Evolutionary conservation across 2,797 vertebrate species (phyloP), one percentile per base, ranked within the genome.

Genomic region (Microctenopoma stevenorrisi): DNA sequence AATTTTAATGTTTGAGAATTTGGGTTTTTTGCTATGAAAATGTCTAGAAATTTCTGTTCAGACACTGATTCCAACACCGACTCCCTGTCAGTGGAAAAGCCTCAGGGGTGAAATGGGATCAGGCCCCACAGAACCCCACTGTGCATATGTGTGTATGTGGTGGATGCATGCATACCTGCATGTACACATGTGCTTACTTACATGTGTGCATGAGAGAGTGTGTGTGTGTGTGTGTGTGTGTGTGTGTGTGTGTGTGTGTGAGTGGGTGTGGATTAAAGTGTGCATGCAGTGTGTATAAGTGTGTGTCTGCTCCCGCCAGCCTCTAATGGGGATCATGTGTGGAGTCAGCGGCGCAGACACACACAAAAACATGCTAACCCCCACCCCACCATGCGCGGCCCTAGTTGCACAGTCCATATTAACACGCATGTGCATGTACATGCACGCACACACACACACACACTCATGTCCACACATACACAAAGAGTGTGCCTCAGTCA

Each of bases 301-400:
- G 76, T 87, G 84, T 86, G 51, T 84, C 79, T 85, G 59, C 81
- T 90, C 89, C 89, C 75, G 81, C 85, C 86, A 90, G 91, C 86
- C 86, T 87, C 85, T 94, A 94, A 94, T 93, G 89, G 91, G 89
- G 90, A 94, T 94, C 94, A 93, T 93, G 91, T 94, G 93, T 94
- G 91, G 90, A 93, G 88, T 92, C 92, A 93, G 92, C 91, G 88
- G 85, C 84, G 30, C 71, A 86, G 89, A 91, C 89, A 91, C 89
- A 91, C 89, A 93, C 88, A 84, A 87, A 91, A 90, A 90, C 87
- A 91, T 90, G 90, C 72, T 89, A 88, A 84, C 85, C 81, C 84
- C 88, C 86, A 83, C 86, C 85, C 84, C 88, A 84, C 84, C 88
- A 84, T 82, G 85, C 38, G 12, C 37, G 37, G 37, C 10, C 37